Percentiles rank a stretch among this genome's conserved stretches.
Conservation (phyloP, 2,888 invertebrate genomes). For the Leptinotarsa rubiginosa region DNA sequence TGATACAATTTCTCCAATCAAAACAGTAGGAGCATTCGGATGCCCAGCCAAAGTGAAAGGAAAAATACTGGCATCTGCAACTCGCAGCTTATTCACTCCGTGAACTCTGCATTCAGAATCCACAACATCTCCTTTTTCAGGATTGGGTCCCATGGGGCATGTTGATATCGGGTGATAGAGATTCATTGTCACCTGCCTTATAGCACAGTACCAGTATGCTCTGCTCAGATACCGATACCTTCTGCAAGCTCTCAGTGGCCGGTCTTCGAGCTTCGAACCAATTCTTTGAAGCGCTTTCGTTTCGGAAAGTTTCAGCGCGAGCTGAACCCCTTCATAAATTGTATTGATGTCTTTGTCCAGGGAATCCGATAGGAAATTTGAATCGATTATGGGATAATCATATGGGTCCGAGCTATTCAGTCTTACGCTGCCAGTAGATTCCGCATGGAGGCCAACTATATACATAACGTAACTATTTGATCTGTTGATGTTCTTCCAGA, state of each 20-base stretch:
- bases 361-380: slow-evolving; percentile 74
- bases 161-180: slow-evolving; percentile 27
- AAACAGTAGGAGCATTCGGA: slow-evolving; percentile 75
- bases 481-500: slow-evolving; percentile 57
- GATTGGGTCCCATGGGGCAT: slow-evolving; percentile 71
- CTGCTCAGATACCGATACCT: slow-evolving; percentile 30
- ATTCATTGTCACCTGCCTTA: slow-evolving; percentile 32
- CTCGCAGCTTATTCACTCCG: slow-evolving; percentile 71
- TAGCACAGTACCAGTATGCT: slow-evolving; percentile 46
- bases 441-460: slow-evolving; percentile 39
- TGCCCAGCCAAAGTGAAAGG: slow-evolving; percentile 74
- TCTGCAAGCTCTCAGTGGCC: slow-evolving; percentile 38
- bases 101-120: slow-evolving; percentile 72
- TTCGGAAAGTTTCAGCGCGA: slow-evolving; percentile 64
- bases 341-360: slow-evolving; percentile 65
- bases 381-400: slow-evolving; percentile 70
- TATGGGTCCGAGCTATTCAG: slow-evolving; percentile 42
- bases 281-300: slow-evolving; percentile 69
- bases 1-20: slow-evolving; percentile 77
- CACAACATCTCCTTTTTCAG: slow-evolving; percentile 72
- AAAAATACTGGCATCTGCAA: slow-evolving; percentile 76
- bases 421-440: slow-evolving; percentile 43
- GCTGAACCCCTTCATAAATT: slow-evolving; percentile 68
- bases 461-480: slow-evolving; percentile 55
- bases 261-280: slow-evolving; percentile 64